Percentiles rank a stretch among this genome's conserved stretches.
phyloP scores from a whole-genome alignment of 92 coral and sea anemone species.

The Actinernus sp. region DNA sequence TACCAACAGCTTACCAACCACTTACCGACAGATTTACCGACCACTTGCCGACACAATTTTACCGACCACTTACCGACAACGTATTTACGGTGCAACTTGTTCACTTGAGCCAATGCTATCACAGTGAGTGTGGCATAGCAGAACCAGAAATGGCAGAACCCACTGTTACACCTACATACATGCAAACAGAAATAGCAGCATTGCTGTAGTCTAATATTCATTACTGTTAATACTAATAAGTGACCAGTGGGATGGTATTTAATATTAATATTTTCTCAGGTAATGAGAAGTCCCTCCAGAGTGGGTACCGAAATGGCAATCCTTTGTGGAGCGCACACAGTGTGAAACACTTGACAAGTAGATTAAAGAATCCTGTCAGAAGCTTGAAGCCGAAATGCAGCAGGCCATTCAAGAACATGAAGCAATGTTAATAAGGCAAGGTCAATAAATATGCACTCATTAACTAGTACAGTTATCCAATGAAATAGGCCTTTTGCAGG shows the following conservation, averaged over 20 bases:
- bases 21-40: no score
- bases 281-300: conserved; percentile 93
- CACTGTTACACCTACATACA: conserved; percentile 83
- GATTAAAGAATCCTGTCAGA: conserved; percentile 87
- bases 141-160: conserved; percentile 99
- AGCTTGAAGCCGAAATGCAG: conserved; percentile 84
- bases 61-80: no score
- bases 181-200: conserved; percentile 56
- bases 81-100: no score
- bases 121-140: conserved; percentile 77
- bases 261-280: conserved; percentile 22
- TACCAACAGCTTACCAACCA: no score
- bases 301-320: conserved; percentile 95
- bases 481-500: no score
- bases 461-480: no score
- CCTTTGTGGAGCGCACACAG: conserved; percentile 77
- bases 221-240: no score
- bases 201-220: conserved; percentile 89
- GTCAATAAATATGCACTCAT: conserved; percentile 19
- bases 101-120: no score
- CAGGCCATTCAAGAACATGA: conserved; percentile 95
- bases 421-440: conserved; percentile 89
- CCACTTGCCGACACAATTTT: no score
- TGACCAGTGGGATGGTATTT: background rate
- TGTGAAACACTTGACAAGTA: conserved; percentile 85